Conservation (phyloP, 2,113 vertebrate species). For the Limnothrissa miodon region DNA sequence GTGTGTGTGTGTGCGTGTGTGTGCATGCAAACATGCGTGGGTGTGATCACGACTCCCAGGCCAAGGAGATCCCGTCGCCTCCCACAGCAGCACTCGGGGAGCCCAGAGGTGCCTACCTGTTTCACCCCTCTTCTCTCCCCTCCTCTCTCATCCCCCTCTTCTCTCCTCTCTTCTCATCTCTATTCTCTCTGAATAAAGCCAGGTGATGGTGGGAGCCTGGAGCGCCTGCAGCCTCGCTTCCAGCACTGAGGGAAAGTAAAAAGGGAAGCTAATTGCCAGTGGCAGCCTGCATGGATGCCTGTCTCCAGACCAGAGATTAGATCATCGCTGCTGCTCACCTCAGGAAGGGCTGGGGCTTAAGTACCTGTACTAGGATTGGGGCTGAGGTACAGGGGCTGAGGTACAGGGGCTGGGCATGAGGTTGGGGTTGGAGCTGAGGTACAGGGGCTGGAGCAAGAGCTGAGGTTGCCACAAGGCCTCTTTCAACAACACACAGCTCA, state of each 20-base stretch:
- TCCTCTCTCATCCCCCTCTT: not conserved
- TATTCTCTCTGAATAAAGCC: not conserved
- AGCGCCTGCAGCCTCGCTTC: not conserved
- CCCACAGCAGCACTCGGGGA: not conserved
- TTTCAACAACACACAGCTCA: not conserved
- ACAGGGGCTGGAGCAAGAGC: not conserved
- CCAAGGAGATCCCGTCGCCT: not conserved
- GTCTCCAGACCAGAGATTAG: conserved; percentile 7
- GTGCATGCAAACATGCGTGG: not conserved
- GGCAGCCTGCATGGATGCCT: not conserved
- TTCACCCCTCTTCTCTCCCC: not conserved
- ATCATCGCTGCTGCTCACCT: not conserved
- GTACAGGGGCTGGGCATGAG: not conserved
- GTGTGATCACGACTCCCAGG: not conserved
- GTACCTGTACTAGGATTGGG: too few relatives aligned
- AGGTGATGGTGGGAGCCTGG: not conserved
- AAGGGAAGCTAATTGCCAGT: not conserved
- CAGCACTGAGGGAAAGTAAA: not conserved
- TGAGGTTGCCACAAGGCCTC: not conserved
- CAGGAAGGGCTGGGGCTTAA: not conserved
- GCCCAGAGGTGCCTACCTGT: not conserved
- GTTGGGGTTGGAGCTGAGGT: not conserved
- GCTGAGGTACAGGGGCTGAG: not conserved
- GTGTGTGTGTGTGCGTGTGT: not conserved
- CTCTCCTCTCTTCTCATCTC: not conserved